Evolutionary conservation across 2,113 vertebrate genomes (phyloP), one percentile per base, ranked within the genome.

Genomic region (Neodon shergylaensis): DNA sequence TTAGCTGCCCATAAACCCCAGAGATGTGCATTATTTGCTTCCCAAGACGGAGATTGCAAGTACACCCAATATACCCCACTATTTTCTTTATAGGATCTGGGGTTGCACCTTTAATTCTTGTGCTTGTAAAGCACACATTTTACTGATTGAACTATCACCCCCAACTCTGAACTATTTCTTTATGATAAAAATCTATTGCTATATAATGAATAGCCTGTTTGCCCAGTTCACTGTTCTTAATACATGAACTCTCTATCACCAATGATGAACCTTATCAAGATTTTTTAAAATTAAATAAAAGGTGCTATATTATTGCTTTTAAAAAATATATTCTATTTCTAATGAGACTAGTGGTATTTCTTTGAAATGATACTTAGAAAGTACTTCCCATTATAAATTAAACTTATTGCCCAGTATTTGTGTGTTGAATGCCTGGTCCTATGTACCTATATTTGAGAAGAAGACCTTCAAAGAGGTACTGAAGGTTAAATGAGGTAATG

Each of bases 201-300:
- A 39, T 39, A 39, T 22, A 39, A 39, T 11, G 33, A 68, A 68
- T 42, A n/a, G 3, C 11, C 74, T 54, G 52, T 26, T 66, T n/a
- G 11, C 11, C 10, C 58, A 81, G 28, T 1, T 17, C 49, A 44
- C 19, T 21, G 16, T 61, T 88, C 26, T 2, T 49, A 66, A 66
- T 76, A 24, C 17, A 22, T 31, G 54, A 52, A 66, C 24, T 77
- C 21, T 88, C 2, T 65, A 11, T 19, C 36, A 33, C 13, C 66
- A 61, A 52, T 21, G 63, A 4, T n/a, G 28, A 8, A 44, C 73
- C 11, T 54, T 54, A 82, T 0, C 36, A 21, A 66, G 26, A 70
- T 44, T 93, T 65, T 79, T 49, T 85, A n/a, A 19, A 85, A 82
- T 61, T 90, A 28, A 91, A 10, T 91, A 49, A 88, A 85, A 94